Evolutionary conservation across 2,888 invertebrate species (phyloP).

Genomic region (Leptinotarsa rubiginosa): DNA sequence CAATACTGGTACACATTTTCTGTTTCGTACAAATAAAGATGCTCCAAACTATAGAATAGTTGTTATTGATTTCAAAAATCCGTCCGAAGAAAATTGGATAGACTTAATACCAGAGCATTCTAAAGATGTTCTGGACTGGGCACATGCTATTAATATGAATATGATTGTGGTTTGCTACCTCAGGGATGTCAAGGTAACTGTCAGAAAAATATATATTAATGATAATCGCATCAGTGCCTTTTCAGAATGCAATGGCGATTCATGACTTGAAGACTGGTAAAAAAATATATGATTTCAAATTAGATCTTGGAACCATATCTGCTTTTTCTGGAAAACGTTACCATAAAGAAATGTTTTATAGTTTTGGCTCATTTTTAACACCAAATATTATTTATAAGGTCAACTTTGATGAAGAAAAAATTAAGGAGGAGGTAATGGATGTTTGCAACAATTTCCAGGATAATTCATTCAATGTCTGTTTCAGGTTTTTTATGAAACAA

Average conservation of each 20-base stretch:
- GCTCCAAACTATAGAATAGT: conserved; percentile 93
- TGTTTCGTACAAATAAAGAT: conserved; percentile 93
- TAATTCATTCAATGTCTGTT: neutral
- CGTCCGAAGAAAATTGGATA: conserved; percentile 82
- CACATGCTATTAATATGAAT: conserved; percentile 83
- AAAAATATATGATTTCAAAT: conserved; percentile 77
- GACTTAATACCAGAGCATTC: conserved; percentile 86
- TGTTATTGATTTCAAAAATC: conserved; percentile 81
- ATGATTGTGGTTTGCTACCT: conserved; percentile 90
- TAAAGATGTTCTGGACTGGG: conserved; percentile 92
- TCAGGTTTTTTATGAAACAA: conserved; percentile 86
- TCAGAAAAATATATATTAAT: neutral
- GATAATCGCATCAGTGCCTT: conserved; percentile 28
- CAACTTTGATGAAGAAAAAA: conserved; percentile 73
- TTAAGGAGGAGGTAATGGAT: conserved; percentile 71
- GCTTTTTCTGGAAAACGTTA: conserved; percentile 88
- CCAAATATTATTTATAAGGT: conserved; percentile 90
- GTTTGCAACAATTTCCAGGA: neutral
- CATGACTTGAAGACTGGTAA: conserved; percentile 80
- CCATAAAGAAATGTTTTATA: conserved; percentile 91
- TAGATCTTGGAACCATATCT: conserved; percentile 89
- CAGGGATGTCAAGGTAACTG: conserved; percentile 92
- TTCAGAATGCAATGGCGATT: conserved; percentile 85
- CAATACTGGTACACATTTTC: conserved; percentile 83
- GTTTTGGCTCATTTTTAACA: conserved; percentile 92